Percentiles rank a stretch among this genome's conserved stretches.
Conservation (phyloP, 2,888 invertebrate species). For the Panopea generosa region DNA sequence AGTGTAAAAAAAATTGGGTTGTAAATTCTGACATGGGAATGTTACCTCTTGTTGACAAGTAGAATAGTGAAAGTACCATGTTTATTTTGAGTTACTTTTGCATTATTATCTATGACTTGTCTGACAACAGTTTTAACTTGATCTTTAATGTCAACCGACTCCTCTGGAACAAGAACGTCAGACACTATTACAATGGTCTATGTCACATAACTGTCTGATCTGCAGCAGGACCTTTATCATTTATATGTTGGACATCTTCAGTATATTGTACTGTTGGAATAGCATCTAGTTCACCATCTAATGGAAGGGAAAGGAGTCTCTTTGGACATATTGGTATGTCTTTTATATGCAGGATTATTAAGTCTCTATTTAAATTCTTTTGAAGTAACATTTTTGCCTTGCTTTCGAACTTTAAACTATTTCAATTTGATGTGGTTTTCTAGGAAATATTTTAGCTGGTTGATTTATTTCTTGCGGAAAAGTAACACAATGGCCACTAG, state of each 20-base stretch:
- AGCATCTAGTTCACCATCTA: conserved; percentile 33
- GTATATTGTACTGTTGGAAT: conserved; percentile 4
- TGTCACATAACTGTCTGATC: conserved; percentile 13
- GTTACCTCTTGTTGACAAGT: conserved; percentile 51
- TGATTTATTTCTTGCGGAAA: conserved; percentile 55
- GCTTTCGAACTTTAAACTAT: conserved; percentile 34
- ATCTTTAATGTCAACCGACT: conserved; percentile 13
- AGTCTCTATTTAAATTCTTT: no score
- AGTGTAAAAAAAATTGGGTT: conserved; percentile 55
- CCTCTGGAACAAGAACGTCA: conserved; percentile 33
- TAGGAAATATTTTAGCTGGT: conserved; percentile 41
- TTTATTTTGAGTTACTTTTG: conserved; percentile 13
- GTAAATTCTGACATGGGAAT: conserved; percentile 39
- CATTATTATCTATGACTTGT: conserved; percentile 18
- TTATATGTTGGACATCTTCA: no score
- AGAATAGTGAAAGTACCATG: conserved; percentile 34
- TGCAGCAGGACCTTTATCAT: conserved; percentile 49
- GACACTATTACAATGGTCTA: conserved; percentile 34
- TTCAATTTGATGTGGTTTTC: conserved; percentile 39
- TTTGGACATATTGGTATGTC: conserved; percentile 43
- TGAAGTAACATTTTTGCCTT: conserved; percentile 44
- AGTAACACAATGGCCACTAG: conserved; percentile 57
- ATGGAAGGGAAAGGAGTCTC: conserved; percentile 22
- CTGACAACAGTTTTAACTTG: conserved; percentile 27
- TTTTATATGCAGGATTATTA: conserved; percentile 51